Evolutionary conservation across 92 coral and sea anemone species (phyloP).

Genomic region (Galaxea fascicularis): DNA sequence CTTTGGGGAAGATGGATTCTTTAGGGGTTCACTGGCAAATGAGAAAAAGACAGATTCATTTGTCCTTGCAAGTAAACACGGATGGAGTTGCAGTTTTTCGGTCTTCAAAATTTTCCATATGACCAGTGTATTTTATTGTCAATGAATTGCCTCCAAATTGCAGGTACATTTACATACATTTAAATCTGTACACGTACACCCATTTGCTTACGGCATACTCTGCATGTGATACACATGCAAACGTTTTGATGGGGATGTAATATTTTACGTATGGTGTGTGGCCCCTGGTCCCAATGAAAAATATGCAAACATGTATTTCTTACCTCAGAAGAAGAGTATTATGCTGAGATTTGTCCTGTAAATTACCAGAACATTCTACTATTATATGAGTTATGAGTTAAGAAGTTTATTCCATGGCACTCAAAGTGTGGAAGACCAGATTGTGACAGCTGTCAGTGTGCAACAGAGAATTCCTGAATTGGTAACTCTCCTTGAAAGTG

Average conservation of each 20-base stretch:
- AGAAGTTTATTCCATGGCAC: slow-evolving; percentile 71
- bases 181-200: background rate
- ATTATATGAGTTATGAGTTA: no score
- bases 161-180: slow-evolving; percentile 41
- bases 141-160: slow-evolving; percentile 68
- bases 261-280: no score
- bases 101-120: slow-evolving; percentile 61
- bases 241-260: no score
- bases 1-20: slow-evolving; percentile 44
- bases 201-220: no score
- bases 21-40: slow-evolving; percentile 33
- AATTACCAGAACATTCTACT: no score
- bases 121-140: slow-evolving; percentile 64
- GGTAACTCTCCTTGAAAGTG: slow-evolving; percentile 50
- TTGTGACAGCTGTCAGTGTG: slow-evolving; percentile 56
- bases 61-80: slow-evolving; percentile 64
- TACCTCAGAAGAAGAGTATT: no score
- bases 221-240: no score
- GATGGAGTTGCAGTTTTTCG: slow-evolving; percentile 63
- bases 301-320: no score
- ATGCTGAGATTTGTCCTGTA: no score
- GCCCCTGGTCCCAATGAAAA: no score
- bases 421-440: slow-evolving; percentile 63
- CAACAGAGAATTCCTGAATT: slow-evolving; percentile 67
- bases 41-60: slow-evolving; percentile 44